A percentile compares a stretch with the other conserved stretches of the same genome.
Evolutionary conservation across 2,888 invertebrate species (phyloP).

Genomic region (Sabellastarte sp.): DNA sequence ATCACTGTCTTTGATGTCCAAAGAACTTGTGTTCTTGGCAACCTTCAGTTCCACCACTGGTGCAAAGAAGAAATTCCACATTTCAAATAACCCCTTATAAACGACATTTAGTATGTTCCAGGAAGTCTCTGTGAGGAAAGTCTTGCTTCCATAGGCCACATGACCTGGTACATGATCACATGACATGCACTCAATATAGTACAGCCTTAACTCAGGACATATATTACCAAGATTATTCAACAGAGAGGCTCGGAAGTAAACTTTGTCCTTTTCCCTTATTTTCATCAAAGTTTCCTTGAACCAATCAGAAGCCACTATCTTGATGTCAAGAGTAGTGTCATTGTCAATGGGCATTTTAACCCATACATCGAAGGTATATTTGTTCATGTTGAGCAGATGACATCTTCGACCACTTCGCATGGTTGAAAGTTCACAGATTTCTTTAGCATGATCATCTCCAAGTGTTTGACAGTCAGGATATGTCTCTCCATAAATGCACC

Average conservation of each 20-base stretch:
- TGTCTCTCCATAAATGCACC: constrained; percentile 49
- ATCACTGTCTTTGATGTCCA: no score
- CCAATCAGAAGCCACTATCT: constrained; percentile 68
- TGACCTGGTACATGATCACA: constrained; percentile 22
- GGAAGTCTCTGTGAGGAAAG: constrained; percentile 28
- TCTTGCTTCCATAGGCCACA: neutral
- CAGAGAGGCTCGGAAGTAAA: constrained; percentile 73
- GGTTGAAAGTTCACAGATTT: constrained; percentile 40
- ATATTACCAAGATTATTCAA: constrained; percentile 66
- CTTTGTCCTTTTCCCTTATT: constrained; percentile 71
- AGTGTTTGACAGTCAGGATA: constrained; percentile 20
- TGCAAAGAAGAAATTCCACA: constrained; percentile 52
- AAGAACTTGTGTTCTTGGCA: no score
- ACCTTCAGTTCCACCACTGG: constrained; percentile 51
- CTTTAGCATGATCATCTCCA: constrained; percentile 13
- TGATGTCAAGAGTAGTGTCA: constrained; percentile 64
- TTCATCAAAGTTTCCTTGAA: constrained; percentile 75
- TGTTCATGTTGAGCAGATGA: constrained; percentile 42
- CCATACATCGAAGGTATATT: constrained; percentile 36
- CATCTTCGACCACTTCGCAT: constrained; percentile 37
- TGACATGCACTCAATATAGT: constrained; percentile 74
- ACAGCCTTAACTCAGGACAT: constrained; percentile 68
- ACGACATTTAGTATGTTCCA: constrained; percentile 33
- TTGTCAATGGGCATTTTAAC: constrained; percentile 28
- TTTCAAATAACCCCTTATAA: constrained; percentile 37